These are phyloP conservation scores for Karalla daura DNA, from an alignment of 2,797 vertebrate genomes.

Conservation along the genomic window DNA sequence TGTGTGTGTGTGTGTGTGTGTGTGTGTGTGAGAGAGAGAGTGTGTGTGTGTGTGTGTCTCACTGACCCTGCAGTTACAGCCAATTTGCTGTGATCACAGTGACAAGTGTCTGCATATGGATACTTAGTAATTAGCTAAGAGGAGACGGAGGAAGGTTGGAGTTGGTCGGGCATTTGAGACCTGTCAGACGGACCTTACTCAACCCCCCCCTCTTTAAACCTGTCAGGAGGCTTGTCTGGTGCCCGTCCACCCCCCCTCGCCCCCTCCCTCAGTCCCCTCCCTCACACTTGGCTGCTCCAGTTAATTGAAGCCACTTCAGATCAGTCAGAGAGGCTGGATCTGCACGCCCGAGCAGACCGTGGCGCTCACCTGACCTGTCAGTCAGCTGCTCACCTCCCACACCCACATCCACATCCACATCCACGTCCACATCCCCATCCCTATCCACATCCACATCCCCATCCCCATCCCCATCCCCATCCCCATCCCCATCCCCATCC, in stretches of 20 bases:
- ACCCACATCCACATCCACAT: no score
- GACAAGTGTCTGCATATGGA: conserved; percentile 67
- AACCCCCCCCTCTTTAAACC: conserved; percentile 36
- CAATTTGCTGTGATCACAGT: conserved; percentile 69
- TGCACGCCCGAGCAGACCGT: conserved; percentile 51
- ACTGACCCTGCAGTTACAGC: conserved; percentile 60
- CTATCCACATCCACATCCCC: no score
- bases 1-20: not conserved
- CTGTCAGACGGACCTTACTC: conserved; percentile 55
- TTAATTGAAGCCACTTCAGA: conserved; percentile 80
- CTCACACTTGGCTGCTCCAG: conserved; percentile 74
- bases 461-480: no score
- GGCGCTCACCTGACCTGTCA: conserved; percentile 70
- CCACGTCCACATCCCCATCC: no score
- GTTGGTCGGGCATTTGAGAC: conserved; percentile 52
- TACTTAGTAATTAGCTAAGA: conserved; percentile 70
- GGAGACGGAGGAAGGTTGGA: conserved; percentile 57
- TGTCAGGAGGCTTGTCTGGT: conserved; percentile 58
- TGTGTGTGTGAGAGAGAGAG: not conserved
- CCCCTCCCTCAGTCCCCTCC: conserved; percentile 48
- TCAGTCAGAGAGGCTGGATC: conserved; percentile 65
- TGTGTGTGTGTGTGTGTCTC: not conserved
- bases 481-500: no score
- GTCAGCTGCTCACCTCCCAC: conserved; percentile 32
- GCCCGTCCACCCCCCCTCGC: conserved; percentile 32